Conservation (phyloP, 2,888 invertebrate species). For the Oxystoma pomonae region DNA sequence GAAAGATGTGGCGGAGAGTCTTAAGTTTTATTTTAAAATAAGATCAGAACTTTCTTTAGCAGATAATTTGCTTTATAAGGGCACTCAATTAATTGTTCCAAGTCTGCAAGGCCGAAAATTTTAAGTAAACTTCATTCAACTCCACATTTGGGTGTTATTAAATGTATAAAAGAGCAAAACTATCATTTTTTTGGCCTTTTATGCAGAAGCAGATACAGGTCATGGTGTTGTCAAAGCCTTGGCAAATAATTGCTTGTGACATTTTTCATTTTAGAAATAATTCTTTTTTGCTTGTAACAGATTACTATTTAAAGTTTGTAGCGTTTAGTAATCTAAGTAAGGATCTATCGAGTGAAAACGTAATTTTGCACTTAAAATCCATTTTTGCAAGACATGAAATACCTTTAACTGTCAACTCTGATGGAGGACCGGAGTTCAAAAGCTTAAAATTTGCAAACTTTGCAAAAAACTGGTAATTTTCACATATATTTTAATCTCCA, state of each 20-base stretch:
- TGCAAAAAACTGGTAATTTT: neutral
- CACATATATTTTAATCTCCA: neutral
- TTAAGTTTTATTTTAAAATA: neutral
- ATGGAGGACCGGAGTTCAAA: no score
- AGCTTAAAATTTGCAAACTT: no score
- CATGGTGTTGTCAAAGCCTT: constrained; percentile 14
- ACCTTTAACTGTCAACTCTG: no score
- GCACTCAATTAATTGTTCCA: neutral
- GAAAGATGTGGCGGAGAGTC: neutral
- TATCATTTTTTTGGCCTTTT: constrained; percentile 10
- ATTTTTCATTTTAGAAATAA: constrained; percentile 1
- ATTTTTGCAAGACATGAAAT: no score
- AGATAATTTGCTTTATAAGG: constrained; percentile 3
- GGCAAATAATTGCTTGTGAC: neutral
- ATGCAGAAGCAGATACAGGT: constrained; percentile 9
- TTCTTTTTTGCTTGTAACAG: constrained; percentile 10
- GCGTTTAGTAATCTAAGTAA: constrained; percentile 14
- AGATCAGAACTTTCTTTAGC: neutral
- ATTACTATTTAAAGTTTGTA: constrained; percentile 22
- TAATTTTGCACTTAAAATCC: no score
- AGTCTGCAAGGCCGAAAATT: neutral
- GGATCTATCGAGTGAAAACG: constrained; percentile 10
- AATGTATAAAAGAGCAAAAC: constrained; percentile 5
- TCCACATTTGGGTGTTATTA: constrained; percentile 1
- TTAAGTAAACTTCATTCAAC: constrained; percentile 1